Conservation (phyloP, 2,888 invertebrate species). For the Mylabris sibirica region DNA sequence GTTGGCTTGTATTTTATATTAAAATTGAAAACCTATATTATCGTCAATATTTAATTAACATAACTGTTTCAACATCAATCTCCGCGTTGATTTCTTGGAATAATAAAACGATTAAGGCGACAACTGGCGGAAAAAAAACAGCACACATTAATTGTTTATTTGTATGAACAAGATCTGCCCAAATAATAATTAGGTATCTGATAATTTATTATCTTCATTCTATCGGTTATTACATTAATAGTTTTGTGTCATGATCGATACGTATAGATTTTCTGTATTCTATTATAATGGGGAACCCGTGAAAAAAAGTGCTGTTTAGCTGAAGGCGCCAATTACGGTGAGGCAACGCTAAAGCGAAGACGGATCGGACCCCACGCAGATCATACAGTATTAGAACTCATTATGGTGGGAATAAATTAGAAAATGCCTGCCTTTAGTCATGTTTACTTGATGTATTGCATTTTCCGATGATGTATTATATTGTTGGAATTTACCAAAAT, state of each 20-base stretch:
- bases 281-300: conserved; percentile 31
- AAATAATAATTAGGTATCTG: conserved; percentile 25
- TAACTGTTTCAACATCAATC: conserved; percentile 21
- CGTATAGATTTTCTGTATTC: conserved; percentile 26
- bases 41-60: conserved; percentile 22
- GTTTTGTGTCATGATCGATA: conserved; percentile 25
- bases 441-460: conserved; percentile 47
- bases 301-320: conserved; percentile 40
- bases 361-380: conserved; percentile 51
- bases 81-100: neutral
- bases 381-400: conserved; percentile 53
- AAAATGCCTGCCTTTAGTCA: conserved; percentile 51
- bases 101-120: neutral
- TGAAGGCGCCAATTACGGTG: conserved; percentile 48
- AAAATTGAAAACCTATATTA: neutral
- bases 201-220: conserved; percentile 25
- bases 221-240: conserved; percentile 26
- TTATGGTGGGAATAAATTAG: conserved; percentile 55
- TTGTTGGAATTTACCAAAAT: conserved; percentile 21
- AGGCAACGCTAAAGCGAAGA: conserved; percentile 40
- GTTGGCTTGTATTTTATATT: neutral
- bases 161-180: conserved; percentile 10
- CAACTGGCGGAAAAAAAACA: neutral
- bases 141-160: conserved; percentile 5
- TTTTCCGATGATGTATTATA: conserved; percentile 36